phyloP scores from a whole-genome alignment of 2,797 vertebrate species.

The Gallinago nigripennis region DNA sequence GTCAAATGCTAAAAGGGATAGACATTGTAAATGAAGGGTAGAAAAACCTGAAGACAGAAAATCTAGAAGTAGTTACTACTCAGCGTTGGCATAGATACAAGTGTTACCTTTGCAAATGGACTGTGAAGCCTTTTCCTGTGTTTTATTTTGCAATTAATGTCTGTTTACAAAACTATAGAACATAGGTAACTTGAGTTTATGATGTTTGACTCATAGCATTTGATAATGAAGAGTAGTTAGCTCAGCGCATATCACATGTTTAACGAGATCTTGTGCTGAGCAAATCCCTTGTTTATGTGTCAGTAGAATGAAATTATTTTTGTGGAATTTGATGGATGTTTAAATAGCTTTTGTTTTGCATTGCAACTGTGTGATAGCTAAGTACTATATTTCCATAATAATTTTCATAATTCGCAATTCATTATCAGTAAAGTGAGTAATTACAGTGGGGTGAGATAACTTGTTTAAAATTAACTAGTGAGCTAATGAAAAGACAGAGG shows the following conservation, averaged over 20 bases:
- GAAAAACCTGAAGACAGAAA: not conserved
- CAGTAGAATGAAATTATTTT: not conserved
- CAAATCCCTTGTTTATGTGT: not conserved
- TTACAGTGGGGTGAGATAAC: not conserved
- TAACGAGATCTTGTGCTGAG: not conserved
- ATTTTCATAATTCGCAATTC: not conserved
- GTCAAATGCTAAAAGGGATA: not conserved
- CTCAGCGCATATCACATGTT: not conserved
- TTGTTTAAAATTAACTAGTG: not conserved
- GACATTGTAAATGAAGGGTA: not conserved
- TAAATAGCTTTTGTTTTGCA: not conserved
- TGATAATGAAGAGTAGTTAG: not conserved
- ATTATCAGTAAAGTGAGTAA: not conserved
- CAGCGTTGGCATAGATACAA: not conserved
- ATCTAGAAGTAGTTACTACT: not conserved
- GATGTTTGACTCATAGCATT: not conserved
- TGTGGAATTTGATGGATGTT: not conserved
- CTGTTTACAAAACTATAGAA: not conserved
- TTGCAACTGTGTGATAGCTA: not conserved
- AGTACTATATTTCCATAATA: not conserved
- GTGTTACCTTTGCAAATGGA: not conserved
- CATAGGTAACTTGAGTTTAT: not conserved
- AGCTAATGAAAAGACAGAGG: not conserved
- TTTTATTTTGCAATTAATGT: not conserved
- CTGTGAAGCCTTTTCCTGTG: not conserved